A percentile compares a stretch with the other conserved stretches of the same genome.
Conservation (phyloP, 2,888 invertebrate species). For the Limnephilus rhombicus region DNA sequence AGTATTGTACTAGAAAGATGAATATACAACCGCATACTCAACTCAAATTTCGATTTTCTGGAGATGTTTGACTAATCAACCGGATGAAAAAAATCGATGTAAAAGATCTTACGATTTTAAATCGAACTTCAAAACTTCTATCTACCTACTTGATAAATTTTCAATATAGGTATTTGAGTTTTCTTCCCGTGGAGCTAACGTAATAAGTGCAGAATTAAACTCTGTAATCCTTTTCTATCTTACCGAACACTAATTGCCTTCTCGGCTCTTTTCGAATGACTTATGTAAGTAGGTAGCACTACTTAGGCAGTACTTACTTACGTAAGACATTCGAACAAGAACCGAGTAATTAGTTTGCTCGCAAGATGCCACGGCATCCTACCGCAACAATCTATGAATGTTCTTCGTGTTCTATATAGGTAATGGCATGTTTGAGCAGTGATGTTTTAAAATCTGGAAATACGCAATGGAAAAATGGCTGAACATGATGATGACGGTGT, state of each 20-base stretch:
- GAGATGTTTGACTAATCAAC: no score
- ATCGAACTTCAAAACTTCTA: no score
- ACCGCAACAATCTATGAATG: neutral
- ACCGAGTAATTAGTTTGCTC: neutral
- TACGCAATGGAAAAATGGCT: neutral
- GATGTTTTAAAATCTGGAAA: neutral
- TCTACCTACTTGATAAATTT: neutral
- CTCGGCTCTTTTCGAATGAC: neutral
- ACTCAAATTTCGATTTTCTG: no score
- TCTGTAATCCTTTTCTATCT: neutral
- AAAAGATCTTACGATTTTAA: no score
- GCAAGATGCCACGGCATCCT: neutral
- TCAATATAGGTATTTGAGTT: neutral
- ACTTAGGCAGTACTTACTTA: neutral
- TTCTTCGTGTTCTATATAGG: neutral
- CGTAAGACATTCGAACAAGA: neutral
- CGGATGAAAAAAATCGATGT: no score
- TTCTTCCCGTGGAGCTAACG: neutral
- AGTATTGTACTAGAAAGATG: no score
- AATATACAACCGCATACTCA: no score
- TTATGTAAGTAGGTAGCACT: neutral
- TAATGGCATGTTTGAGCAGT: neutral
- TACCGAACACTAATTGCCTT: neutral
- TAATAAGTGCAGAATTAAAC: neutral
- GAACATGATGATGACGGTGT: no score